phyloP scores from a whole-genome alignment of 2,888 invertebrate species.

The Cheilosia impressa region DNA sequence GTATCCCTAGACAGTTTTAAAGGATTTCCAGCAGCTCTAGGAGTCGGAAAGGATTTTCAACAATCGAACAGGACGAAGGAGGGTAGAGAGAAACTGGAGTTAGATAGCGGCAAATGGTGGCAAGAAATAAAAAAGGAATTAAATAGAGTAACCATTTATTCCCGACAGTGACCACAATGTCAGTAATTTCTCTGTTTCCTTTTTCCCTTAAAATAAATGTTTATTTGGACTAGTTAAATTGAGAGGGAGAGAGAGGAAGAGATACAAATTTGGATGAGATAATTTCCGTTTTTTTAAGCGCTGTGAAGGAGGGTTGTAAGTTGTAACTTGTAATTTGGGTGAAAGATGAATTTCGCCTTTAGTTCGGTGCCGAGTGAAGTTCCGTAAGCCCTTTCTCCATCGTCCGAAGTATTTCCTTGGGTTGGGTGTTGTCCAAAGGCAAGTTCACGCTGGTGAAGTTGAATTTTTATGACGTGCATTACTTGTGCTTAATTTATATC shows the following conservation, averaged over 20 bases:
- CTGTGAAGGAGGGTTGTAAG: too few relatives aligned
- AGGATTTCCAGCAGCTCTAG: slow-evolving; percentile 39
- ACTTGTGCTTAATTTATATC: too few relatives aligned
- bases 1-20: slow-evolving; percentile 52
- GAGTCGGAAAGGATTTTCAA: slow-evolving; percentile 45
- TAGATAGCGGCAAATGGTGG: neutral
- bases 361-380: too few relatives aligned
- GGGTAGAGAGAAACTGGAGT: slow-evolving; percentile 13
- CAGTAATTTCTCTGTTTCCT: slow-evolving; percentile 16
- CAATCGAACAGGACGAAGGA: slow-evolving; percentile 36
- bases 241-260: neutral
- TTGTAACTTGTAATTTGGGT: too few relatives aligned
- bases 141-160: slow-evolving; percentile 66
- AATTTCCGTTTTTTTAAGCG: too few relatives aligned
- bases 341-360: too few relatives aligned
- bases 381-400: too few relatives aligned
- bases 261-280: slow-evolving; percentile 14
- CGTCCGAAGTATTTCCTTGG: too few relatives aligned
- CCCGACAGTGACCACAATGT: slow-evolving; percentile 60
- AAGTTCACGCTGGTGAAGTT: too few relatives aligned
- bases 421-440: too few relatives aligned
- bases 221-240: slow-evolving; percentile 24
- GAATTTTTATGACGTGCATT: too few relatives aligned
- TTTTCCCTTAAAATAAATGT: slow-evolving; percentile 20
- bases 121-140: slow-evolving; percentile 48